Evolutionary conservation across 2,113 vertebrate genomes (phyloP).

Genomic region (Paramormyrops kingsleyae): DNA sequence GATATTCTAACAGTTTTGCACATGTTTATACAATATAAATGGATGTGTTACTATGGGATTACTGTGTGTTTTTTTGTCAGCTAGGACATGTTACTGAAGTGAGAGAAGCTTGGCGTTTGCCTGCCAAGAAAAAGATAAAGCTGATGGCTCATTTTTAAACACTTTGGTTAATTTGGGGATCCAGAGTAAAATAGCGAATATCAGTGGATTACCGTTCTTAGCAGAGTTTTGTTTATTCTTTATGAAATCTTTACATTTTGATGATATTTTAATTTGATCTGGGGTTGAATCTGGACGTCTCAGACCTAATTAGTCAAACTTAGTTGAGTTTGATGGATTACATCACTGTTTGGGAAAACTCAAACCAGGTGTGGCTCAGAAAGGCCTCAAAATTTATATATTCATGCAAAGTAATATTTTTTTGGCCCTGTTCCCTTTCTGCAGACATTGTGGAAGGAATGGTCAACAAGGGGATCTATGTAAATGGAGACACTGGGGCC

Average conservation of each 20-base stretch:
- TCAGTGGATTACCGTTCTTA: background rate
- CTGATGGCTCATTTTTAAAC: background rate
- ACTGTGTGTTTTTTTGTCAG: slow-evolving; percentile 3
- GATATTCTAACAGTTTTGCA: background rate
- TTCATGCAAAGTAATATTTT: background rate
- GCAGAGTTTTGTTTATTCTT: background rate
- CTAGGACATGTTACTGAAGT: background rate
- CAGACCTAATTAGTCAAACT: background rate
- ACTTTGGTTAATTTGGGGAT: background rate
- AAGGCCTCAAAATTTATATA: background rate
- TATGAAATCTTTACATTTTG: background rate
- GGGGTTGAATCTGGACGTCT: background rate
- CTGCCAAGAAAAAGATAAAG: background rate
- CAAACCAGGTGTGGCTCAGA: background rate
- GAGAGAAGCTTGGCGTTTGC: background rate
- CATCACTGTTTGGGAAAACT: background rate
- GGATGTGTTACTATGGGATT: background rate
- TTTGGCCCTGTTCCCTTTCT: slow-evolving; percentile 24
- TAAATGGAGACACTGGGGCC: slow-evolving; percentile 69
- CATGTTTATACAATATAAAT: background rate
- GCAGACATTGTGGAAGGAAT: slow-evolving; percentile 91
- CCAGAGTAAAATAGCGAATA: background rate
- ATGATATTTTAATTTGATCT: background rate
- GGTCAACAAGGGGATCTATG: slow-evolving; percentile 80
- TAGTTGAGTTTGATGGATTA: background rate